These are phyloP conservation scores for Pangasianodon hypophthalmus DNA, from an alignment of 2,113 vertebrate species.

Conservation along the genomic window DNA sequence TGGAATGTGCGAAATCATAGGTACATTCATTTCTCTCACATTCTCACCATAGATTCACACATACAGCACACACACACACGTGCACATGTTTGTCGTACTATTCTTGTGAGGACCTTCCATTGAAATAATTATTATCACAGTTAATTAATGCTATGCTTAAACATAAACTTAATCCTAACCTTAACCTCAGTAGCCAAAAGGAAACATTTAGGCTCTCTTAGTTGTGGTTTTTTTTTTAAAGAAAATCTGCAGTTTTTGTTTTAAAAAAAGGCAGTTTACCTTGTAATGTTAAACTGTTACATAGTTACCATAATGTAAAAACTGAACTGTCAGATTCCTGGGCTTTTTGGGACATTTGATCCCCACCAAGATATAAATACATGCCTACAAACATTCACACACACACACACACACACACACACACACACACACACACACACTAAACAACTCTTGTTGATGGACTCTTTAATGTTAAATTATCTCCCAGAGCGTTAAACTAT, in stretches of 20 bases:
- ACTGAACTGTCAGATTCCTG: not conserved
- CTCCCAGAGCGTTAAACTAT: not conserved
- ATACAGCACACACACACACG: constrained; percentile 29
- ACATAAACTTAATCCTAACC: not conserved
- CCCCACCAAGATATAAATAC: not conserved
- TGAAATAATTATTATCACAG: not conserved
- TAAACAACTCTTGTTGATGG: not conserved
- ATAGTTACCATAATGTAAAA: not conserved
- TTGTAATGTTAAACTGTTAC: too few species aligned
- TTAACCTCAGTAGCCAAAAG: not conserved
- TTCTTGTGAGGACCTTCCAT: not conserved
- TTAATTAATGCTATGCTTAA: not conserved
- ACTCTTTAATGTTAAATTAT: not conserved
- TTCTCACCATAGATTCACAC: constrained; percentile 58
- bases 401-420: too few species aligned
- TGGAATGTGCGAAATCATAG: constrained; percentile 38
- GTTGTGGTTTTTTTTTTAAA: not conserved
- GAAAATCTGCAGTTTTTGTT: not conserved
- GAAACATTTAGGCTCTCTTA: not conserved
- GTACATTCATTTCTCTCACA: constrained; percentile 49
- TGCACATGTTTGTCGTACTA: not conserved
- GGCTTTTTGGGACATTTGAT: not conserved
- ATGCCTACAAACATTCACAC: too few species aligned
- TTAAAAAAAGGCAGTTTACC: not conserved
- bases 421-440: too few species aligned